These are phyloP conservation scores for Camponotus fellah DNA, from an alignment of 2,888 invertebrate species.

Conservation along the genomic window DNA sequence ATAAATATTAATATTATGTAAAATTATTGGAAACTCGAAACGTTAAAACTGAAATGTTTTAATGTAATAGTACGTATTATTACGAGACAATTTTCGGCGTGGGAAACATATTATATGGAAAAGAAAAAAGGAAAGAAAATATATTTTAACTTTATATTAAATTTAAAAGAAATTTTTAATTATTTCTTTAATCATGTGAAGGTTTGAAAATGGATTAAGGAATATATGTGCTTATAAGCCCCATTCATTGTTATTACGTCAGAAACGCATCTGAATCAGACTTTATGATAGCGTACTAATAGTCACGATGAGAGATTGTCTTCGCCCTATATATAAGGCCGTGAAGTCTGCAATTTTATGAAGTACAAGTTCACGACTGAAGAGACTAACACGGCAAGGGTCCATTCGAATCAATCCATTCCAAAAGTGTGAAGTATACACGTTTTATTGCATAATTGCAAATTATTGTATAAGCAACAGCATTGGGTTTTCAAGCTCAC, in stretches of 20 bases:
- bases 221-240: background rate
- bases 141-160: background rate
- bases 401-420: background rate
- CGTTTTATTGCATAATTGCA: background rate
- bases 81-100: background rate
- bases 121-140: background rate
- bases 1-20: too few species aligned
- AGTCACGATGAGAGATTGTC: background rate
- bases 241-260: background rate
- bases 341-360: background rate
- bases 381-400: background rate
- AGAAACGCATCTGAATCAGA: background rate
- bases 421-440: background rate
- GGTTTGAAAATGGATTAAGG: background rate
- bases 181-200: too few species aligned
- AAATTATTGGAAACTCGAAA: too few species aligned
- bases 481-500: background rate
- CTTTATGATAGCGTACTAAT: background rate
- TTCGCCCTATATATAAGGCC: background rate
- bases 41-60: too few species aligned
- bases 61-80: background rate
- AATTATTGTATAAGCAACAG: background rate
- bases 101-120: background rate
- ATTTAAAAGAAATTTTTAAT: background rate
- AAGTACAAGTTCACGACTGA: background rate